Base-by-base conservation (phyloP, 1,140 invertebrate genomes). In the Sinella curviseta region DNA sequence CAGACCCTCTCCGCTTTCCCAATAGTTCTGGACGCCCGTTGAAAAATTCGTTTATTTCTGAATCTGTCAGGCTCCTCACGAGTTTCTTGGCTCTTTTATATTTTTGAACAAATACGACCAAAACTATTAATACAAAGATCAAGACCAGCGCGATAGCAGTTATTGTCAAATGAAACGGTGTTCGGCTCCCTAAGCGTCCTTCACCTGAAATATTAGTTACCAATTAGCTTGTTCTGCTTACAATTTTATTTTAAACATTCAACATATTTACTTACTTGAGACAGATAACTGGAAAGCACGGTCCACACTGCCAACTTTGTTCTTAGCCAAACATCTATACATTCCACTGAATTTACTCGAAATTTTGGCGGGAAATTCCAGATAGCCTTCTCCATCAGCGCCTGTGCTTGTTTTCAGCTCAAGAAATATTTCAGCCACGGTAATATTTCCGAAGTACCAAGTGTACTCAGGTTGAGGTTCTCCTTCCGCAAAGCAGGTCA, bases 31-130 rank as follows among this genome's bases (percentile, higher is more conserved):
- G 74, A 31, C 26, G 14, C 24, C 74, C 74, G 36, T 75, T 12
- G 36, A 75, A 75, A 26, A 75, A 75, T 30, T 75, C 74, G 14
- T 75, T 35, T 8, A 75, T 75, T 75, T 75, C 74, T 12, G 1
- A 39, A n/a, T 75, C 74, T 16, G 74, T 75, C 36, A 75, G 31
- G 20, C 36, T 30, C 39, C 74, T 20, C 8, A 75, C 35, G 16
- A 75, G 74, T 48, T 75, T 35, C 74, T 48, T 30, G 14, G 31
- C 31, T 70, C 31, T 24, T 4, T 70, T 70, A n/a, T 70, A 70
- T 70, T 24, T 30, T 33, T 24, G 26, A 30, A 70, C 24, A 33
- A 70, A 70, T 4, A 70, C n/a, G 39, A 48, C 39, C 39, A 20
- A 8, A 48, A 48, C 24, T 2, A 60, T 26, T 30, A 70, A 33